A percentile compares a stretch with the other conserved stretches of the same genome.
Conservation (phyloP, 35 echinoderm and acorn worm species). For the Anneissia japonica region DNA sequence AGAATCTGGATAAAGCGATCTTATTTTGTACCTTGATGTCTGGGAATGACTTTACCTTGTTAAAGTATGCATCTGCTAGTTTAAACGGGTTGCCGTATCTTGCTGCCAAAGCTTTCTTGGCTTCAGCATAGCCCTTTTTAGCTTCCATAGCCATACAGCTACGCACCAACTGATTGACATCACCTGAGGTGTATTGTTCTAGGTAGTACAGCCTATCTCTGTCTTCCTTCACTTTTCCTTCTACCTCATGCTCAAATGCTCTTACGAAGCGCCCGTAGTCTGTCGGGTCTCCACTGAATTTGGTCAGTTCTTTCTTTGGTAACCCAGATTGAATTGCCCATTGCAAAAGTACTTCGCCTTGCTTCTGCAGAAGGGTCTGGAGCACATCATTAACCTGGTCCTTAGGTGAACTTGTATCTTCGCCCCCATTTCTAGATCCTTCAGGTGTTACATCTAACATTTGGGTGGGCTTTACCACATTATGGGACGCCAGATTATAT, state of each 20-base stretch:
- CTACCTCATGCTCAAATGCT: constrained; percentile 10
- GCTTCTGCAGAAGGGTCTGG: background rate
- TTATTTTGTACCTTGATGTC: constrained; percentile 6
- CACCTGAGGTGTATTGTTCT: constrained; percentile 21
- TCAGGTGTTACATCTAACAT: too few species aligned
- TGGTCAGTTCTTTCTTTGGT: background rate
- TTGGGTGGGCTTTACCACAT: too few species aligned
- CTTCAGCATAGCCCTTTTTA: background rate
- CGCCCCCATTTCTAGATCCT: too few species aligned
- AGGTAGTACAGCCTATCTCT: constrained; percentile 9
- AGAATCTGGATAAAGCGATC: background rate
- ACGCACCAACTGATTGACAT: background rate
- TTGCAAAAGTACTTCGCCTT: background rate
- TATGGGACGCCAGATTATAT: too few species aligned
- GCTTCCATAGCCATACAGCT: background rate
- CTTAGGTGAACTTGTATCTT: too few species aligned
- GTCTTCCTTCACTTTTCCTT: background rate
- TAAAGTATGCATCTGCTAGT: constrained; percentile 10
- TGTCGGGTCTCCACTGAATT: constrained; percentile 14
- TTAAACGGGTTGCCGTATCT: constrained; percentile 1
- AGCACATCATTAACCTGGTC: too few species aligned
- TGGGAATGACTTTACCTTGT: background rate
- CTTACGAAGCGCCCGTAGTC: constrained; percentile 7
- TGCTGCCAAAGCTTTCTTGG: background rate
- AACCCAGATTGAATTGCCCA: background rate